Conservation (phyloP, 2,113 vertebrate species). For the Crotalus horridus region DNA sequence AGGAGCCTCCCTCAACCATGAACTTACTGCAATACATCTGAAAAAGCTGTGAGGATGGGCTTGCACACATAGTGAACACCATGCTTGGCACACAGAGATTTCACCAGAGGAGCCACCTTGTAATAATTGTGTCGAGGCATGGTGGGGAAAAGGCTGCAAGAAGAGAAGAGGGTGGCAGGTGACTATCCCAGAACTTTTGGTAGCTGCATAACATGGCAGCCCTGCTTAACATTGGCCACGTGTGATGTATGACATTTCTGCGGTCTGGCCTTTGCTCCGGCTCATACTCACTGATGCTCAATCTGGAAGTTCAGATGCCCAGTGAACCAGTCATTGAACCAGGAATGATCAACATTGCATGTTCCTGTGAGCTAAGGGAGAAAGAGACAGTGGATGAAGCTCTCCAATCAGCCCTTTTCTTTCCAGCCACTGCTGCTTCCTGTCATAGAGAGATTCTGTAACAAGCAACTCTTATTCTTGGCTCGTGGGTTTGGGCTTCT, state of each 20-base stretch:
- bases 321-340: conserved; percentile 82
- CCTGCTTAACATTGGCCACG: neutral
- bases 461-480: no score
- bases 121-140: conserved; percentile 73
- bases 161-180: no score
- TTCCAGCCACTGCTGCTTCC: neutral
- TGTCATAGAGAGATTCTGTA: neutral
- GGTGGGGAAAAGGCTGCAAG: conserved; percentile 74
- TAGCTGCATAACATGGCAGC: no score
- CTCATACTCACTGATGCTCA: conserved; percentile 77
- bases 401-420: neutral
- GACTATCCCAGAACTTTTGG: no score
- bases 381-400: neutral
- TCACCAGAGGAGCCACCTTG: conserved; percentile 73
- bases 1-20: neutral
- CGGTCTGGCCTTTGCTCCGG: neutral
- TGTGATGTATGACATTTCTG: neutral
- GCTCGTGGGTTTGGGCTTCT: no score
- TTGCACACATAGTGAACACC: conserved; percentile 71
- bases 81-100: conserved; percentile 71
- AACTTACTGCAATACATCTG: conserved; percentile 71
- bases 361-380: conserved; percentile 73
- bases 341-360: conserved; percentile 75
- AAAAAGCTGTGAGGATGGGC: conserved; percentile 66
- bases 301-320: conserved; percentile 85